A percentile compares a stretch with the other conserved stretches of the same genome.
phyloP scores from a whole-genome alignment of 2,797 vertebrate genomes.

The Choloepus didactylus region DNA sequence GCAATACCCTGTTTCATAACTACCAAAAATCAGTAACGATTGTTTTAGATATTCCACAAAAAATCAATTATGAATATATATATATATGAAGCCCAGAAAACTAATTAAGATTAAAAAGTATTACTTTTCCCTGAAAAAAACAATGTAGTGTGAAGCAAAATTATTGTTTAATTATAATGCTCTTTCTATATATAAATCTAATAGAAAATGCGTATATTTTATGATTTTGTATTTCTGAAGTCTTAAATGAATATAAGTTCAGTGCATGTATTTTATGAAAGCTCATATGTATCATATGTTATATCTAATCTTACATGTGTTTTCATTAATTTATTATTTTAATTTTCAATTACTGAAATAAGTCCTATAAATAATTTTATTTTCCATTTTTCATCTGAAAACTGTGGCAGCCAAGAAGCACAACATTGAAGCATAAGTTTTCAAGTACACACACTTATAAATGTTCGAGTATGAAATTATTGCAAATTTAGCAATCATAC shows the following conservation, averaged over 20 bases:
- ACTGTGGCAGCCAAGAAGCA: background rate
- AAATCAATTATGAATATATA: constrained; percentile 77
- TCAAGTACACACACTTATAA: background rate
- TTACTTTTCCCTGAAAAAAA: constrained; percentile 16
- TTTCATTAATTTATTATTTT: constrained; percentile 15
- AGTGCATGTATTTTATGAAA: background rate
- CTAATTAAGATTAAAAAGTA: constrained; percentile 52
- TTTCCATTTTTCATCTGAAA: constrained; percentile 16
- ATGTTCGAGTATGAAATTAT: background rate
- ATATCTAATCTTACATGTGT: background rate
- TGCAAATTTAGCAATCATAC: background rate
- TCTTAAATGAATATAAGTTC: background rate
- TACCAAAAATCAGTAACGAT: constrained; percentile 72
- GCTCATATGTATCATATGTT: background rate
- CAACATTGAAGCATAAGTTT: background rate
- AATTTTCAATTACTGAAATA: constrained; percentile 26
- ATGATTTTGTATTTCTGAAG: background rate
- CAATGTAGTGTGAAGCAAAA: background rate
- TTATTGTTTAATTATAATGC: constrained; percentile 25
- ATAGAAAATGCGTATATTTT: background rate
- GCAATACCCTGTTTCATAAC: constrained; percentile 67
- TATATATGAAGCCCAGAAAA: constrained; percentile 64
- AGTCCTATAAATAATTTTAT: background rate
- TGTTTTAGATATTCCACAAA: constrained; percentile 57
- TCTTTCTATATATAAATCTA: constrained; percentile 12